phyloP scores from a whole-genome alignment of 2,888 invertebrate species.

The Seira ritae region DNA sequence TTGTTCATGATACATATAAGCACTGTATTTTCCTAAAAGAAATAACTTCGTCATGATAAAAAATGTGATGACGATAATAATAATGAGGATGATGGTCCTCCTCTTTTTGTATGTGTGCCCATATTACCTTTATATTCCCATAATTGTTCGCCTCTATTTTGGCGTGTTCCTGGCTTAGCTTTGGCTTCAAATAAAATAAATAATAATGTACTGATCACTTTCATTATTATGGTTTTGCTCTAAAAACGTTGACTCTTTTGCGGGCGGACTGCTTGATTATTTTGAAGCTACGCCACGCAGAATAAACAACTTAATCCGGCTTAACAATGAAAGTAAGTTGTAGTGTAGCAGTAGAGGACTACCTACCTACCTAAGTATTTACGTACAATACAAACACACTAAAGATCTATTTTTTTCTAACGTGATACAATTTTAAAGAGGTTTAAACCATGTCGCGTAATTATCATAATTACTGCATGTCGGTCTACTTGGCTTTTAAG shows the following conservation, averaged over 20 bases:
- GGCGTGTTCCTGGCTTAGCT: conserved; percentile 18
- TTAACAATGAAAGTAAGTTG: not conserved
- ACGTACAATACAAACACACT: not conserved
- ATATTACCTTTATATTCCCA: not conserved
- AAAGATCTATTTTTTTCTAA: not conserved
- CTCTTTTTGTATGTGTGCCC: not conserved
- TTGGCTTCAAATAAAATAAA: conserved; percentile 9
- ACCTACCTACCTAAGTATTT: too few relatives aligned
- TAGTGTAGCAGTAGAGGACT: not conserved
- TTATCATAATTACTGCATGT: conserved; percentile 26
- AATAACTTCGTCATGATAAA: conserved; percentile 1
- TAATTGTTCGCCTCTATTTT: not conserved
- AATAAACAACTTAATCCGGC: not conserved
- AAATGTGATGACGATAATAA: not conserved
- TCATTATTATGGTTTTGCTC: conserved; percentile 51
- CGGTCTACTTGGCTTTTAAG: conserved; percentile 17
- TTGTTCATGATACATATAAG: not conserved
- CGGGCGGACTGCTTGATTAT: not conserved
- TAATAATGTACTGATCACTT: not conserved
- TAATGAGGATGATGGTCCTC: not conserved
- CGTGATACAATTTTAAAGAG: not conserved
- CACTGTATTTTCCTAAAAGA: not conserved
- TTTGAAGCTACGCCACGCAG: not conserved
- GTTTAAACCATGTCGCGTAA: conserved; percentile 32
- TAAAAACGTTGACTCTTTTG: conserved; percentile 26